A percentile compares a stretch with the other conserved stretches of the same genome.
These are phyloP conservation scores for Euglossa dilemma DNA, from an alignment of 1,140 invertebrate species.

Conservation along the genomic window DNA sequence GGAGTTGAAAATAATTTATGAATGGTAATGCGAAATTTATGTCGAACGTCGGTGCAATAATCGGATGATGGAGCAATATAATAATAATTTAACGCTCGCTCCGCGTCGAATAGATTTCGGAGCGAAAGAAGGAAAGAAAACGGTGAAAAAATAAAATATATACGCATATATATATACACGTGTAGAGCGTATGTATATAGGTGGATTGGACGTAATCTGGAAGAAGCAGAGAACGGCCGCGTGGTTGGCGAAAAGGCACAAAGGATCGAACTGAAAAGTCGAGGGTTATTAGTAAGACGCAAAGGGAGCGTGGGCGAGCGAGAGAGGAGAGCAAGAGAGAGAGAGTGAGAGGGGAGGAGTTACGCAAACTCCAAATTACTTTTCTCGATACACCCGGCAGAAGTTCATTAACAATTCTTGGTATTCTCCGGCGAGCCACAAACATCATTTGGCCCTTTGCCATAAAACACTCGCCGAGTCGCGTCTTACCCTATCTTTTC, in stretches of 20 bases:
- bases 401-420: slow-evolving; percentile 44
- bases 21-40: slow-evolving; percentile 39
- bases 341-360: not conserved
- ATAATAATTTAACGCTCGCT: not conserved
- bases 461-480: slow-evolving; percentile 37
- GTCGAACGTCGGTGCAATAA: not conserved
- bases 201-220: too few relatives aligned
- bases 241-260: too few relatives aligned
- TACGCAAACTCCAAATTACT: slow-evolving; percentile 38
- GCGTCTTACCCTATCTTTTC: slow-evolving; percentile 38
- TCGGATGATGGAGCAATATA: not conserved
- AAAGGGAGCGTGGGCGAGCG: too few relatives aligned
- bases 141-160: too few relatives aligned
- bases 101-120: not conserved
- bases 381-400: not conserved
- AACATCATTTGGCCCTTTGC: slow-evolving; percentile 39
- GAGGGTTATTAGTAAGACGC: not conserved
- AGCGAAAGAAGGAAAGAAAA: too few relatives aligned
- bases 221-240: too few relatives aligned
- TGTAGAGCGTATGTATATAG: too few relatives aligned
- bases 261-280: not conserved
- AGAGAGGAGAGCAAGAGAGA: not conserved
- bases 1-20: slow-evolving; percentile 26
- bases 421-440: slow-evolving; percentile 25
- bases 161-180: too few relatives aligned